Conservation (phyloP, 2,888 invertebrate species). For the Cephus sareptanus region DNA sequence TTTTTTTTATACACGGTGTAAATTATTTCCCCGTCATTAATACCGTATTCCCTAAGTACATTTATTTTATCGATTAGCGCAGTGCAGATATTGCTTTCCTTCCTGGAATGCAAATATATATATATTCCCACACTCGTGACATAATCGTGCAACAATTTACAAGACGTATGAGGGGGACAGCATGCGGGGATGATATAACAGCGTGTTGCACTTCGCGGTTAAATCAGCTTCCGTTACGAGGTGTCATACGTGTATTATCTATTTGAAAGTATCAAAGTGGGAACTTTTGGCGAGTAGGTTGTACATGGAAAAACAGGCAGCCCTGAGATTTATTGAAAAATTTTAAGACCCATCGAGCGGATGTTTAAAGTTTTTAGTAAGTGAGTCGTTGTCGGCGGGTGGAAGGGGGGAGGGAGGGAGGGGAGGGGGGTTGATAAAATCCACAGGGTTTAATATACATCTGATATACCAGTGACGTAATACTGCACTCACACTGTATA, state of each 20-base stretch:
- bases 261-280: conserved; percentile 44
- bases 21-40: too few relatives aligned
- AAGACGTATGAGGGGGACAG: neutral
- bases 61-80: too few relatives aligned
- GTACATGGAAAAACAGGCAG: conserved; percentile 37
- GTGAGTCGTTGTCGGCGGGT: neutral
- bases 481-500: neutral
- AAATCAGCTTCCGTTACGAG: neutral
- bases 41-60: too few relatives aligned
- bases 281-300: conserved; percentile 49
- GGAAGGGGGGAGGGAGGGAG: too few relatives aligned
- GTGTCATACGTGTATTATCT: neutral
- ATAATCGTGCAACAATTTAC: neutral
- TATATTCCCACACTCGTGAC: too few relatives aligned
- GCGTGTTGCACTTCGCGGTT: neutral
- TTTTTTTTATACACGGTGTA: too few relatives aligned
- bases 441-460: neutral
- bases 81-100: too few relatives aligned
- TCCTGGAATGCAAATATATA: too few relatives aligned
- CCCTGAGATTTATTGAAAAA: conserved; percentile 8
- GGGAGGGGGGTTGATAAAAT: too few relatives aligned
- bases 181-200: neutral
- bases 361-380: neutral
- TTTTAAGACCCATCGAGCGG: neutral
- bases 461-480: neutral